These are phyloP conservation scores for Peromyscus polionotus DNA, from an alignment of 2,113 vertebrate genomes.

Conservation along the genomic window DNA sequence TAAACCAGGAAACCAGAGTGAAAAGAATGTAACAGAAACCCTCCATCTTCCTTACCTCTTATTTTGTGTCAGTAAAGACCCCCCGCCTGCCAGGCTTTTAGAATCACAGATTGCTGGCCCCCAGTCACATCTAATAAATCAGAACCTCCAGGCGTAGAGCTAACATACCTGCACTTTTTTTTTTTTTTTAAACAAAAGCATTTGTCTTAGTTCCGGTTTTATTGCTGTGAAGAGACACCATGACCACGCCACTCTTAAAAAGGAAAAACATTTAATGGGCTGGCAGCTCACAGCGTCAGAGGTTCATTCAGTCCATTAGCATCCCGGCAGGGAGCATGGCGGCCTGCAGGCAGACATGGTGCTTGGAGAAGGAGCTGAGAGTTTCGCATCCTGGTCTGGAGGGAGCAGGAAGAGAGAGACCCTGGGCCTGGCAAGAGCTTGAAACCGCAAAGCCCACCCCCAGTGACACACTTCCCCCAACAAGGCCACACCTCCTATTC, in stretches of 20 bases:
- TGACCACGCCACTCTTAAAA: not conserved
- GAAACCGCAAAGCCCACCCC: not conserved
- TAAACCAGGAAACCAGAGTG: not conserved
- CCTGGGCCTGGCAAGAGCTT: not conserved
- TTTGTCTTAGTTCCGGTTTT: not conserved
- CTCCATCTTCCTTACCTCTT: not conserved
- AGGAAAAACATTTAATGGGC: too few relatives aligned
- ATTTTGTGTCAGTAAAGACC: not conserved
- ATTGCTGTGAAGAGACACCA: not conserved
- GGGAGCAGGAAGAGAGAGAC: not conserved
- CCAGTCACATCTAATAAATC: not conserved
- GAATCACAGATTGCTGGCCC: not conserved
- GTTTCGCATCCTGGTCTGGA: not conserved
- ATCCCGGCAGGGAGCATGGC: not conserved
- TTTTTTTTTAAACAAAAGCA: not conserved
- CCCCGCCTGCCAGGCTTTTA: not conserved
- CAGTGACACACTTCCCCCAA: not conserved
- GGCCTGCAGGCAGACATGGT: not conserved
- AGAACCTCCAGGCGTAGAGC: not conserved
- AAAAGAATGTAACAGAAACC: conserved; percentile 33
- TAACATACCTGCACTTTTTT: not conserved
- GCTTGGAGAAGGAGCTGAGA: not conserved
- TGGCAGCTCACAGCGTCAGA: not conserved
- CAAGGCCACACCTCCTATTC: not conserved
- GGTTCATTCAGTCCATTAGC: not conserved